Conservation (phyloP, 2,113 vertebrate species). For the Hemicordylus capensis region DNA sequence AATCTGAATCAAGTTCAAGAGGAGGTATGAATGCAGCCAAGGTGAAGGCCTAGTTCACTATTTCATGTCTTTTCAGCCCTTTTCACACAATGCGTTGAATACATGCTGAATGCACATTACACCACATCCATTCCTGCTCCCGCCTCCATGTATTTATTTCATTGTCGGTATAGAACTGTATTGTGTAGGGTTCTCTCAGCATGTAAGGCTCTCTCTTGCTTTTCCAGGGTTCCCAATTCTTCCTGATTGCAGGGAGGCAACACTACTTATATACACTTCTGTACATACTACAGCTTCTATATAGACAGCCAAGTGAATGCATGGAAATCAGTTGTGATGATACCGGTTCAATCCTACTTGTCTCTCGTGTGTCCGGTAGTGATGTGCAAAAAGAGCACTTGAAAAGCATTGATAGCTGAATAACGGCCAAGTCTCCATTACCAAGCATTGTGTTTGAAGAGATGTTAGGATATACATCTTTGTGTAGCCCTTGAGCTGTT, state of each 20-base stretch:
- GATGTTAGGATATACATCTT: neutral
- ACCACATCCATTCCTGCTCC: neutral
- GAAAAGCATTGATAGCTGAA: neutral
- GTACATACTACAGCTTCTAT: neutral
- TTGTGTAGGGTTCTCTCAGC: too few species aligned
- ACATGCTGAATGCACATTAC: neutral
- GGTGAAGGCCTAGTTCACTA: slow-evolving; percentile 33
- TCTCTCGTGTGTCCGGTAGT: neutral
- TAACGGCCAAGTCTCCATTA: neutral
- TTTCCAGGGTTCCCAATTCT: neutral
- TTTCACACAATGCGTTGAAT: neutral
- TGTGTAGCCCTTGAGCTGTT: neutral
- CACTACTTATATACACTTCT: neutral
- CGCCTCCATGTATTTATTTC: neutral
- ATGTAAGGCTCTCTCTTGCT: too few species aligned
- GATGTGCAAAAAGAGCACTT: neutral
- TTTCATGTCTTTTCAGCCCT: neutral
- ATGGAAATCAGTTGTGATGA: neutral
- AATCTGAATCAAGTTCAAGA: slow-evolving; percentile 75
- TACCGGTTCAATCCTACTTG: neutral
- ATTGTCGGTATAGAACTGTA: neutral
- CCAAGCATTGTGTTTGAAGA: neutral
- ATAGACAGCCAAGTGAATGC: neutral
- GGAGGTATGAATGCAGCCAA: slow-evolving; percentile 76
- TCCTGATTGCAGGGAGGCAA: neutral